Evolutionary conservation across 2,113 vertebrate species (phyloP).

Genomic region (Solea solea): DNA sequence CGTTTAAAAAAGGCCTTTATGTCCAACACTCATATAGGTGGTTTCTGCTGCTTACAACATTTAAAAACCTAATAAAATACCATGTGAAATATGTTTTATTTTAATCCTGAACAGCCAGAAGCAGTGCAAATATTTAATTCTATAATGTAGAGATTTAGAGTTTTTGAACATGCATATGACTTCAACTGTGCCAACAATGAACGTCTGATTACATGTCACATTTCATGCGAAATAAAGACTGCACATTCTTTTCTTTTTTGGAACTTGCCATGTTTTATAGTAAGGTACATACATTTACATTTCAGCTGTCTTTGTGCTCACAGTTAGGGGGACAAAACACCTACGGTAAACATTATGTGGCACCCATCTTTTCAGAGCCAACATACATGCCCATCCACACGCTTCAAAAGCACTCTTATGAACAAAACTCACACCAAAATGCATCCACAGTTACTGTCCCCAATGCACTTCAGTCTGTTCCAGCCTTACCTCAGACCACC

Average conservation of each 20-base stretch:
- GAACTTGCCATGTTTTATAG: slow-evolving; percentile 82
- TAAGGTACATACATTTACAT: slow-evolving; percentile 81
- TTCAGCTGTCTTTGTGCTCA: slow-evolving; percentile 82
- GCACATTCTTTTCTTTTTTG: slow-evolving; percentile 60
- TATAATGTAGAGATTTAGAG: no score
- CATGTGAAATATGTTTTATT: no score
- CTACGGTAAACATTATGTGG: slow-evolving; percentile 63
- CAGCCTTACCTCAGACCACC: slow-evolving; percentile 58
- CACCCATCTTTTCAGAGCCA: slow-evolving; percentile 28
- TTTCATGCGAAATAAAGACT: slow-evolving; percentile 37
- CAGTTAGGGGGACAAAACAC: slow-evolving; percentile 74
- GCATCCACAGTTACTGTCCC: slow-evolving; percentile 54
- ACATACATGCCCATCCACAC: slow-evolving; percentile 14
- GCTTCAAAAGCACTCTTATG: slow-evolving; percentile 20
- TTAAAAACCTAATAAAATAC: no score
- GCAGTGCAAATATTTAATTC: no score
- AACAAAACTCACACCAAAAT: slow-evolving; percentile 22
- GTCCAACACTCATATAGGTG: no score
- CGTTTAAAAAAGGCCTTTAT: no score
- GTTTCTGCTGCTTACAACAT: no score
- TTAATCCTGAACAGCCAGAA: no score
- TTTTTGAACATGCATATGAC: no score
- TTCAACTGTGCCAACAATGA: not conserved
- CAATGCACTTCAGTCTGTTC: slow-evolving; percentile 50
- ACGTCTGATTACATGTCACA: not conserved